Base-by-base conservation (phyloP, 2,888 invertebrate genomes). In the Cetonia aurata region DNA sequence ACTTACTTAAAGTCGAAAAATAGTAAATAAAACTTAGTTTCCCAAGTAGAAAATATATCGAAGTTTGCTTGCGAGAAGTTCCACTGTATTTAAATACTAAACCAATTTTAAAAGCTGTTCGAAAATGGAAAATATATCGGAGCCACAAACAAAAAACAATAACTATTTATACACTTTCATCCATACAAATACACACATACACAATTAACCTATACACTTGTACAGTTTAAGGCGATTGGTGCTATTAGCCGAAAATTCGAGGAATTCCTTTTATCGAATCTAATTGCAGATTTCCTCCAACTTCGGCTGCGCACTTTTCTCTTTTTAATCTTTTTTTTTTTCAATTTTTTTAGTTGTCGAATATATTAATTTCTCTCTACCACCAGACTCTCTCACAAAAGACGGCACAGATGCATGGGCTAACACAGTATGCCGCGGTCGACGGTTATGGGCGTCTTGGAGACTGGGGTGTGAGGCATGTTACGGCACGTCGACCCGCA, bases 341-440 rank as follows among this genome's bases (percentile, higher is more conserved):
- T 25, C 4, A 25, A 25, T 25, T 25, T 13, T 13, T n/a, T 48
- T 60, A 9, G 46, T 60, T 13, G 44, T 60, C 48, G 37, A 50
- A 65, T 65, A 65, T 65, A 65, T 65, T 65, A 65, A 48, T 65
- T 37, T 50, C 37, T 65, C 31, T 37, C 33, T 65, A 50, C 50
- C 50, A 65, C 62, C 62, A 65, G 62, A 65, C 62, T 50, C 62
- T 25, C 25, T 65, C 37, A 65, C 62, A 65, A 65, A 33, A 65
- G 62, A 65, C 62, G 50, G 62, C 62, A 65, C 62, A 65, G 48
- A 65, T 65, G 62, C 62, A 65, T 67, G 65, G 71, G 83, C 84
- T 86, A 86, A 82, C 86, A 86, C 73, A 86, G 80, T 75, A 86
- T 86, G 71, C 85, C 86, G 74, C 86, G 81, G 78, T 86, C 86